Percentiles rank a stretch among this genome's conserved stretches.
Conservation (phyloP, 2,797 vertebrate genomes). For the Coregonus suidteri region DNA sequence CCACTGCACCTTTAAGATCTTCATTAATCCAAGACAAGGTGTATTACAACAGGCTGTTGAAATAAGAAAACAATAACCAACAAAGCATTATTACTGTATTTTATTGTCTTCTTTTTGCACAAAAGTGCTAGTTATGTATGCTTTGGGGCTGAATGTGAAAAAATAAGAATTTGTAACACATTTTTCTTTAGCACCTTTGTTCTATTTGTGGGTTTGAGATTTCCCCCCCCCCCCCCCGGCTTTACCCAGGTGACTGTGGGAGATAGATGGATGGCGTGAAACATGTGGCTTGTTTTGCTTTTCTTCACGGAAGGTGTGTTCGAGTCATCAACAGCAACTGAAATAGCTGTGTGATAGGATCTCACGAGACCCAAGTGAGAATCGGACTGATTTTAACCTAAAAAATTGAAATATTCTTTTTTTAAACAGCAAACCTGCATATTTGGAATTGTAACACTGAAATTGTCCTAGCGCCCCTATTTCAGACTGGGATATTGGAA, state of each 20-base stretch:
- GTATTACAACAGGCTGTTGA: neutral
- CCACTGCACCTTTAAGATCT: neutral
- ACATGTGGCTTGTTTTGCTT: conserved; percentile 46
- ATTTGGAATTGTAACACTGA: too few relatives aligned
- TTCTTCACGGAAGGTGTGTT: conserved; percentile 55
- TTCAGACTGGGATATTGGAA: conserved; percentile 10
- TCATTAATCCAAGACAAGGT: neutral
- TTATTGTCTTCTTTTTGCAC: too few relatives aligned
- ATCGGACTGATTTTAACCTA: conserved; percentile 53
- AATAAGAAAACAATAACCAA: neutral
- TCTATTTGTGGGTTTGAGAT: conserved; percentile 62
- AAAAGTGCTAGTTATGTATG: conserved; percentile 30
- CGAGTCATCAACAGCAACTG: conserved; percentile 67
- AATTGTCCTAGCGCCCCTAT: neutral
- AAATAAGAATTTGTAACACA: too few relatives aligned
- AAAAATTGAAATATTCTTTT: neutral
- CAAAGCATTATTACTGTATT: neutral
- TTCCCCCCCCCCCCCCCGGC: conserved; percentile 49
- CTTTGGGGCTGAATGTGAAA: conserved; percentile 6
- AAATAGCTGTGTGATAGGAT: conserved; percentile 65
- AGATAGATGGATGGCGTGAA: conserved; percentile 53
- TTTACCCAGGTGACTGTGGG: conserved; percentile 49
- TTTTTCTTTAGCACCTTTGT: conserved; percentile 51
- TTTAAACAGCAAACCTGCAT: too few relatives aligned
- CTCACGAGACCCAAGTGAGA: conserved; percentile 66